Base-by-base conservation (phyloP, 2,113 vertebrate genomes). In the Gambusia holbrooki region DNA sequence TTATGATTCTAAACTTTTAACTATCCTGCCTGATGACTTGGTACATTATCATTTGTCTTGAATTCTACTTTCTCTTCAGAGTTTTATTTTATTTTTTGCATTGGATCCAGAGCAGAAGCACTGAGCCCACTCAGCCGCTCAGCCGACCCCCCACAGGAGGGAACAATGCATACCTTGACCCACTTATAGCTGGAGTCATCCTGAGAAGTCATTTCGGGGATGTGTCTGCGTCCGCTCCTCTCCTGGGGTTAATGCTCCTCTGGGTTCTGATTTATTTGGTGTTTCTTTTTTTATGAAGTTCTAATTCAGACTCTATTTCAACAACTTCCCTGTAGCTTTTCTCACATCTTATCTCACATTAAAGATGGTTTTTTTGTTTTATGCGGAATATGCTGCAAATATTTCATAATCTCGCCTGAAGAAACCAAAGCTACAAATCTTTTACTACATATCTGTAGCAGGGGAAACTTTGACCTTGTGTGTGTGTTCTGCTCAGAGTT, bases 401-500 rank as follows among this genome's bases (percentile, higher is more conserved):
- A 65, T 37, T 27, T 14, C 66, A 58, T 65, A 63, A 48, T 66
- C 54, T 25, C 0, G 35, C 70, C 48, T 82, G 66, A 12, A 27
- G 12, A 64, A 62, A 40, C 66, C 25, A 81, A 67, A 51, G 42
- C 30, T 30, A 30, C 51, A 9, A 28, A n/a, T n/a, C 40, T 74
- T 83, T n/a, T 2, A 68, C 42, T 74, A 77, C 2, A 74, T 30
- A 65, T 60, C 11, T 58, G 1, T 13, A 40, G n/a, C 0, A n/a
- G 71, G 3, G 29, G 30, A 10, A 58, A 60, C 28, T 74, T 66
- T 12, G 48, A 64, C 62, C 19, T 25, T 69, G 69, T 11, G 25
- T 75, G 75, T 76, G 42, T 9, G 6, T 14, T 73, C 33, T 0
- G 15, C 25, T 66, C n/a, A n/a, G 29, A 19, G 33, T 42, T 42